A percentile compares a stretch with the other conserved stretches of the same genome.
Evolutionary conservation across 2,888 invertebrate genomes (phyloP).

Genomic region (Gasteruption jaculator): DNA sequence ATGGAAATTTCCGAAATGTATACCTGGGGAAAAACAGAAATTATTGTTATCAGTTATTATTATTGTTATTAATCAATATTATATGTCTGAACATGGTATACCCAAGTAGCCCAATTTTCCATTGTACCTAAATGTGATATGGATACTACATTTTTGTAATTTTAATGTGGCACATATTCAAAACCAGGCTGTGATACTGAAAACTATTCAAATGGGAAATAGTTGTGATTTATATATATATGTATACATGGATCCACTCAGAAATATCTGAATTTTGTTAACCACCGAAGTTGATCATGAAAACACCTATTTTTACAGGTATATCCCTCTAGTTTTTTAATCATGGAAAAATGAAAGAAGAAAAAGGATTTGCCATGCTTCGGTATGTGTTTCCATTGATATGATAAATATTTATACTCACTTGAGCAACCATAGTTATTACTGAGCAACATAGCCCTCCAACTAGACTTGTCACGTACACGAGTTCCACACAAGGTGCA

Average conservation of each 20-base stretch:
- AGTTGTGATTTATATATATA: no score
- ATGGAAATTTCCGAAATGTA: constrained; percentile 90
- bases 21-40: constrained; percentile 57
- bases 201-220: no score
- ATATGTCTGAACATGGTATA: no score
- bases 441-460: constrained; percentile 80
- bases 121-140: no score
- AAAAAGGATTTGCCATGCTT: not conserved
- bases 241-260: no score
- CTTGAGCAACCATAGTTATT: constrained; percentile 72
- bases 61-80: constrained; percentile 72
- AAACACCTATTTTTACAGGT: not conserved
- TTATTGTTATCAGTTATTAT: constrained; percentile 66
- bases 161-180: no score
- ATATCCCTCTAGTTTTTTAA: not conserved
- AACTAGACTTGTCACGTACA: constrained; percentile 79
- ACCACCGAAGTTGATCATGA: not conserved
- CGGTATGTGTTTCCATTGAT: not conserved
- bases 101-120: no score
- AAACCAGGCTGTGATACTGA: no score
- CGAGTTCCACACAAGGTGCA: constrained; percentile 71
- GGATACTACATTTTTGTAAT: no score
- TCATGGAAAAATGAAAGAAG: not conserved
- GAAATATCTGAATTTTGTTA: no score
- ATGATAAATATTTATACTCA: constrained; percentile 36